These are phyloP conservation scores for Psittacus erithacus DNA, from an alignment of 2,113 vertebrate species.

Conservation along the genomic window DNA sequence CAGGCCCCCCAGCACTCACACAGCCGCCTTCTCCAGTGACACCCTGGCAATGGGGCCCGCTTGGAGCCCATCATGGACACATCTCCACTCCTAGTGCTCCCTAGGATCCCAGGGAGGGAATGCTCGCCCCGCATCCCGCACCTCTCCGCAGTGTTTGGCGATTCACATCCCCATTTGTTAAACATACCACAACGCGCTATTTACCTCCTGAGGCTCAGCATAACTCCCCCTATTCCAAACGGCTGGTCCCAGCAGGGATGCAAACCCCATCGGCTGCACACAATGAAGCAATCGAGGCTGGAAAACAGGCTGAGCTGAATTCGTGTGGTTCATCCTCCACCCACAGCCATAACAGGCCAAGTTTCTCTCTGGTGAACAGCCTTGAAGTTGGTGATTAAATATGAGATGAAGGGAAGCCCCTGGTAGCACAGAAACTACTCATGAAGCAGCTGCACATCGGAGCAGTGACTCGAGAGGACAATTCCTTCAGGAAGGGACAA, in stretches of 20 bases:
- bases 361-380: not conserved
- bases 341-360: not conserved
- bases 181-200: fast-evolving
- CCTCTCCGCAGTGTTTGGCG: not conserved
- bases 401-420: not conserved
- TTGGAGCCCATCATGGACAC: not conserved
- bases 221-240: not conserved
- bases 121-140: not conserved
- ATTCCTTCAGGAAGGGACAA: not conserved
- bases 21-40: not conserved
- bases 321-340: not conserved
- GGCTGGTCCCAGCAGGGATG: not conserved
- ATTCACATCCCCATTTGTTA: not conserved
- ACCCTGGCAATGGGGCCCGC: fast-evolving
- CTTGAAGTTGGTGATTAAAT: not conserved
- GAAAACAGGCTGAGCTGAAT: not conserved
- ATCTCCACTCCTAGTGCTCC: not conserved
- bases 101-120: not conserved
- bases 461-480: fast-evolving
- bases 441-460: fast-evolving
- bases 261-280: not conserved
- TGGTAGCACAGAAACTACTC: not conserved
- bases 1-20: not conserved
- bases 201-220: not conserved
- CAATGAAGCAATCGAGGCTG: not conserved